Evolutionary conservation across 2,797 vertebrate species (phyloP).

Genomic region (Corythornis leucogaster): DNA sequence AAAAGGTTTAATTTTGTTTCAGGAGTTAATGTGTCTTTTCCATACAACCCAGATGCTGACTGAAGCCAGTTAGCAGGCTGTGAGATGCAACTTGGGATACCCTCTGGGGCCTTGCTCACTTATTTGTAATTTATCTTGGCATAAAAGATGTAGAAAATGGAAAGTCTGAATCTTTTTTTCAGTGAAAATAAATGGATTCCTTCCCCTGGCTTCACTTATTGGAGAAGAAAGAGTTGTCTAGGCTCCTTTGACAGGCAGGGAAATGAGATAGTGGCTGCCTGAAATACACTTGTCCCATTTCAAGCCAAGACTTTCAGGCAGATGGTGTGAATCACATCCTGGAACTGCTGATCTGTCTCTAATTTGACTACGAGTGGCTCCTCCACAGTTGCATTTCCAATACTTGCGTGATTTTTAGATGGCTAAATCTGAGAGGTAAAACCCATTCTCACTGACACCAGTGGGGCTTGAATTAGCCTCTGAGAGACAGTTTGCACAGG

Average conservation of each 20-base stretch:
- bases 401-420: neutral
- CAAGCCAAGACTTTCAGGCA: slow-evolving; percentile 1
- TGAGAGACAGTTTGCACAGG: neutral
- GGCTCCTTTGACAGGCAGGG: neutral
- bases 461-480: neutral
- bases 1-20: neutral
- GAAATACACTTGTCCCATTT: neutral
- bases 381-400: neutral
- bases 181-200: neutral
- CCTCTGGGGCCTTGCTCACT: neutral
- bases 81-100: neutral
- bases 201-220: neutral
- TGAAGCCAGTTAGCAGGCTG: neutral
- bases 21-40: neutral
- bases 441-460: neutral
- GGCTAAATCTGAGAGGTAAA: slow-evolving; percentile 34
- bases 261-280: neutral
- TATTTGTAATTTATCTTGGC: neutral
- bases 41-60: neutral
- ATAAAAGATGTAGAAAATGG: neutral
- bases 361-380: neutral
- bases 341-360: slow-evolving; percentile 15
- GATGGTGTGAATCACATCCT: slow-evolving; percentile 5
- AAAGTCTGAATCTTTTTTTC: neutral
- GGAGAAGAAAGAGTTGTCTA: neutral